These are phyloP conservation scores for Dorcus parallelipipedus DNA, from an alignment of 2,888 invertebrate genomes.

Conservation along the genomic window DNA sequence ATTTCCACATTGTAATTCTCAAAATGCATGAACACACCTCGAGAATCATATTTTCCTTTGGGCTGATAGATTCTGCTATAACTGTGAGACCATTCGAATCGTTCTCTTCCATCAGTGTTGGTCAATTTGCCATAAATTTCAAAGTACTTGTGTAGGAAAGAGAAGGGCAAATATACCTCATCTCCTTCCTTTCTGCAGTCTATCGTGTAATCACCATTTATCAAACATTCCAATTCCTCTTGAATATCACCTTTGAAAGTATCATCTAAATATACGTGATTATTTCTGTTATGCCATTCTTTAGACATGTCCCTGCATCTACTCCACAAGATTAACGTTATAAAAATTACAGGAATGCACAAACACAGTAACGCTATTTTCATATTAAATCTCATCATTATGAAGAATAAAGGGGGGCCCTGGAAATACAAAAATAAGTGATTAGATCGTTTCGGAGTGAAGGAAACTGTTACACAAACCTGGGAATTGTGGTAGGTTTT, in stretches of 20 bases:
- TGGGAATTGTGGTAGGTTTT: conserved; percentile 35
- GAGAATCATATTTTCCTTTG: conserved; percentile 82
- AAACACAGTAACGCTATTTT: conserved; percentile 68
- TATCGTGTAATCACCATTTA: conserved; percentile 63
- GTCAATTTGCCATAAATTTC: conserved; percentile 89
- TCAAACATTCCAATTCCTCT: conserved; percentile 79
- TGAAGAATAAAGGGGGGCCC: conserved; percentile 51
- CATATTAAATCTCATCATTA: conserved; percentile 77
- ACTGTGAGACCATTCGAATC: conserved; percentile 94
- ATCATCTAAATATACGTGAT: conserved; percentile 22
- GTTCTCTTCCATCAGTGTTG: conserved; percentile 67
- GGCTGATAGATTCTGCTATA: conserved; percentile 89
- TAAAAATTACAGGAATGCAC: conserved; percentile 61
- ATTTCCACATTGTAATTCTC: conserved; percentile 98
- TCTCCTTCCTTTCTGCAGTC: conserved; percentile 75
- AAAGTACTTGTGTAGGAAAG: conserved; percentile 90
- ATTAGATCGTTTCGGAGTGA: background rate
- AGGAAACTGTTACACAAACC: background rate
- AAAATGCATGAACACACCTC: conserved; percentile 93
- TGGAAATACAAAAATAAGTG: conserved; percentile 27
- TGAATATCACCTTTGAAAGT: conserved; percentile 43
- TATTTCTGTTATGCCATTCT: conserved; percentile 22
- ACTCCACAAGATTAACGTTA: conserved; percentile 71
- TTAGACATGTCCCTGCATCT: conserved; percentile 63
- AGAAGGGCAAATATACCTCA: conserved; percentile 89